Evolutionary conservation across 2,888 invertebrate genomes (phyloP).

Genomic region (Drosophila histrio): DNA sequence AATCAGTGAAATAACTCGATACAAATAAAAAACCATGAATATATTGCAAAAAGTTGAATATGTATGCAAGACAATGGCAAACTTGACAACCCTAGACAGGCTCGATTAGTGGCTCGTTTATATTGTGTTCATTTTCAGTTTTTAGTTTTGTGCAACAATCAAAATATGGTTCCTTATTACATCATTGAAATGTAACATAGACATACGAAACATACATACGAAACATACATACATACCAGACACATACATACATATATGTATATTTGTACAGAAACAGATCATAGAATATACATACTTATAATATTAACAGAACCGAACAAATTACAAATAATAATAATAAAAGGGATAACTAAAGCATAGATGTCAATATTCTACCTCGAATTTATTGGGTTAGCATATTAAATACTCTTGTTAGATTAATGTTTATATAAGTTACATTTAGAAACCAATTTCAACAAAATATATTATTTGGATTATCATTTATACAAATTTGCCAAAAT

Average conservation of each 20-base stretch:
- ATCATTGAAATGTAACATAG: constrained; percentile 38
- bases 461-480: background rate
- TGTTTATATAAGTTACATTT: constrained; percentile 21
- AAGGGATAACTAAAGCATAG: constrained; percentile 28
- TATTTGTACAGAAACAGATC: constrained; percentile 43
- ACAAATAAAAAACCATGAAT: constrained; percentile 40
- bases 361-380: constrained; percentile 63
- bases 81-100: constrained; percentile 21
- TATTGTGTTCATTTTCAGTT: constrained; percentile 10
- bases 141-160: constrained; percentile 54
- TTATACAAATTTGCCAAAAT: constrained; percentile 44
- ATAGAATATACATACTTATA: constrained; percentile 22
- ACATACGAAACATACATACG: constrained; percentile 23
- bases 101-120: constrained; percentile 7
- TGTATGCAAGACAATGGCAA: constrained; percentile 28
- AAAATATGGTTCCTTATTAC: constrained; percentile 70
- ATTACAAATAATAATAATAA: constrained; percentile 3
- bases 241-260: constrained; percentile 13
- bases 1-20: constrained; percentile 51
- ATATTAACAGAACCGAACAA: constrained; percentile 8
- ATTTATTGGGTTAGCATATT: constrained; percentile 42
- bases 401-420: constrained; percentile 37
- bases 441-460: background rate
- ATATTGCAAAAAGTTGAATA: constrained; percentile 68
- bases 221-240: constrained; percentile 1